Evolutionary conservation across 2,113 vertebrate species (phyloP).

Genomic region (Tachysurus fulvidraco): DNA sequence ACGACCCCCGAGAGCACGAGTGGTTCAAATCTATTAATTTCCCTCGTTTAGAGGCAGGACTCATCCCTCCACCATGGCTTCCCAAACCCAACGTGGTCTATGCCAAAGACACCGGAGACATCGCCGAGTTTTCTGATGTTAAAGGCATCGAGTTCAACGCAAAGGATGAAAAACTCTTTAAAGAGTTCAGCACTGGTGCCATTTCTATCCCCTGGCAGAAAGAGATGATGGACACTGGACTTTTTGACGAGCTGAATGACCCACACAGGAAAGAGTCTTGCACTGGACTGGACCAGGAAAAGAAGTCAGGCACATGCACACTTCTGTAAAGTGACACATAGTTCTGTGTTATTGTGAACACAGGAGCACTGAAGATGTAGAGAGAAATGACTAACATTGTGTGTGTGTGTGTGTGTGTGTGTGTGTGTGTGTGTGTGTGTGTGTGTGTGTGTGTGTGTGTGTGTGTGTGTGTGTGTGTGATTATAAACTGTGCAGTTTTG

Average conservation of each 20-base stretch:
- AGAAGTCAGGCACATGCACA: slow-evolving; percentile 84
- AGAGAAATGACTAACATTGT: not conserved
- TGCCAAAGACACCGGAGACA: slow-evolving; percentile 87
- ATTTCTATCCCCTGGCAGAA: slow-evolving; percentile 84
- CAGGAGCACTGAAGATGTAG: not conserved
- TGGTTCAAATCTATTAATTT: slow-evolving; percentile 92
- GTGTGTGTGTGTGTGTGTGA: slow-evolving; percentile 2
- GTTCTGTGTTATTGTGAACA: slow-evolving; percentile 9
- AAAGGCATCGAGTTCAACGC: slow-evolving; percentile 85
- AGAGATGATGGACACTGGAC: slow-evolving; percentile 87
- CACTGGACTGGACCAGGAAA: slow-evolving; percentile 64
- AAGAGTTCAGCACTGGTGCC: slow-evolving; percentile 85
- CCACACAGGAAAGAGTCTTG: slow-evolving; percentile 76
- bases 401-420: not conserved
- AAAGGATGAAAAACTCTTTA: slow-evolving; percentile 88
- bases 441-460: not conserved
- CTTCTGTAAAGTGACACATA: slow-evolving; percentile 74
- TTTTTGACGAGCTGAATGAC: slow-evolving; percentile 88
- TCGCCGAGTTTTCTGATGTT: slow-evolving; percentile 89
- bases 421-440: not conserved
- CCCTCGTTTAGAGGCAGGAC: slow-evolving; percentile 84
- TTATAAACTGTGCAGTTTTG: slow-evolving; percentile 16
- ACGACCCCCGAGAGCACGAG: slow-evolving; percentile 85
- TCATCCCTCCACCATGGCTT: slow-evolving; percentile 82
- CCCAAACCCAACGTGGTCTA: slow-evolving; percentile 91